These are phyloP conservation scores for Eciton burchellii DNA, from an alignment of 1,140 invertebrate genomes.

Conservation along the genomic window DNA sequence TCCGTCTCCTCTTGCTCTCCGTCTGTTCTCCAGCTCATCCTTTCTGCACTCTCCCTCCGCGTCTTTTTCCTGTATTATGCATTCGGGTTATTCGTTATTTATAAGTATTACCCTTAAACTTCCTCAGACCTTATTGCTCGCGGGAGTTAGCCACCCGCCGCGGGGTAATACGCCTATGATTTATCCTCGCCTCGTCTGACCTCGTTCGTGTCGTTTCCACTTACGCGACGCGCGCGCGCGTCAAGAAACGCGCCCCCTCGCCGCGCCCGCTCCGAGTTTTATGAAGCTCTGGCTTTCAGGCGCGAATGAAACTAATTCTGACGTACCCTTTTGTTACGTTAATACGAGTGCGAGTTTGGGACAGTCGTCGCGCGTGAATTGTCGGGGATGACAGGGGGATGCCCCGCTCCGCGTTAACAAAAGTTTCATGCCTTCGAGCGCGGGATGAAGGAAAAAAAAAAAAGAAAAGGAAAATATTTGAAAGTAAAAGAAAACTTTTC, in stretches of 20 bases:
- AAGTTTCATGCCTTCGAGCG: neutral
- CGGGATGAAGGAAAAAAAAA: neutral
- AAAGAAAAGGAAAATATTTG: no score
- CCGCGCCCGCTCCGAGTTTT: neutral
- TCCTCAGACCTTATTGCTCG: conserved; percentile 49
- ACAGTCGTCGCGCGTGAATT: neutral
- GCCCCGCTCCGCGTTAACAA: no score
- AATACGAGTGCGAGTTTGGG: neutral
- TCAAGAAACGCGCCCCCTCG: conserved; percentile 1
- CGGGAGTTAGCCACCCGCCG: conserved; percentile 49
- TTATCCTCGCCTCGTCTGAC: conserved; percentile 46
- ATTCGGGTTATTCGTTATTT: conserved; percentile 69
- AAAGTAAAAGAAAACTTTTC: conserved; percentile 12
- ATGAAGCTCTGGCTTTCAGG: neutral
- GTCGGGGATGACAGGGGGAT: neutral
- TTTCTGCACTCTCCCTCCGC: neutral
- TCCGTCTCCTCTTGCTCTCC: neutral
- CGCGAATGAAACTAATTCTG: neutral
- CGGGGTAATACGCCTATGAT: conserved; percentile 47
- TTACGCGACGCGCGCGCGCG: conserved; percentile 10
- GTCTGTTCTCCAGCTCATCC: no score
- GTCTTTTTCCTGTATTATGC: conserved; percentile 58
- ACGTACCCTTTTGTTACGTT: conserved; percentile 1
- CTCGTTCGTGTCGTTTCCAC: conserved; percentile 31
- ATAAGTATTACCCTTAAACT: conserved; percentile 60